A percentile compares a stretch with the other conserved stretches of the same genome.
These are phyloP conservation scores for Taeniopygia guttata DNA, from an alignment of 2,797 vertebrate genomes.

Conservation along the genomic window DNA sequence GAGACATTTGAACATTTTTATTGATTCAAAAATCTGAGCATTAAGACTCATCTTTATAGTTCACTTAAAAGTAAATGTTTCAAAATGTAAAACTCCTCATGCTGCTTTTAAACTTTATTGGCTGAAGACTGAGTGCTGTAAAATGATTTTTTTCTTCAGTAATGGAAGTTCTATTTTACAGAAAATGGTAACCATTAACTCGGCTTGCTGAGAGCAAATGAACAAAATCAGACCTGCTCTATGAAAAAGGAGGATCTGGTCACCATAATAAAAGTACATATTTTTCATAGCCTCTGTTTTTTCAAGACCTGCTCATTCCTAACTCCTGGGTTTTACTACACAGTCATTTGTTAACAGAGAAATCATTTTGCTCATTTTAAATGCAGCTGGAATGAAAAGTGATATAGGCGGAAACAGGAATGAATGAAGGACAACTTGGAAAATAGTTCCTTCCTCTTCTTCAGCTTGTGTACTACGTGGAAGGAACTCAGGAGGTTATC, in stretches of 20 bases:
- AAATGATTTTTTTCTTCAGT: conserved; percentile 5
- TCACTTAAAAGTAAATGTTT: conserved; percentile 38
- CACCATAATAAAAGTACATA: background rate
- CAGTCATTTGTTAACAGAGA: background rate
- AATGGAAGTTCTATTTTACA: conserved; percentile 8
- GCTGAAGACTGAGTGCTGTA: background rate
- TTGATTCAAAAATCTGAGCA: conserved; percentile 14
- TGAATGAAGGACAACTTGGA: background rate
- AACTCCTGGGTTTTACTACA: background rate
- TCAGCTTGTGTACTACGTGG: background rate
- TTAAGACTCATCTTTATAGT: conserved; percentile 48
- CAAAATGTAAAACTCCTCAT: conserved; percentile 32
- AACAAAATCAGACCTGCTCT: background rate
- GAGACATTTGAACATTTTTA: conserved; percentile 28
- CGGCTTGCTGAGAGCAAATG: background rate
- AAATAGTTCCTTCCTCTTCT: background rate
- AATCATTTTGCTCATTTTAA: background rate
- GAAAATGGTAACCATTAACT: conserved; percentile 4
- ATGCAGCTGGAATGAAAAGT: background rate
- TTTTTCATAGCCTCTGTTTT: conserved; percentile 10
- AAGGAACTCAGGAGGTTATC: background rate
- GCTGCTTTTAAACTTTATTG: conserved; percentile 41
- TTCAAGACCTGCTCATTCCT: background rate
- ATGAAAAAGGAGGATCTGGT: background rate
- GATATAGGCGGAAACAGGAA: background rate